Conservation (phyloP, 1,140 invertebrate species). For the Dinoponera quadriceps region DNA sequence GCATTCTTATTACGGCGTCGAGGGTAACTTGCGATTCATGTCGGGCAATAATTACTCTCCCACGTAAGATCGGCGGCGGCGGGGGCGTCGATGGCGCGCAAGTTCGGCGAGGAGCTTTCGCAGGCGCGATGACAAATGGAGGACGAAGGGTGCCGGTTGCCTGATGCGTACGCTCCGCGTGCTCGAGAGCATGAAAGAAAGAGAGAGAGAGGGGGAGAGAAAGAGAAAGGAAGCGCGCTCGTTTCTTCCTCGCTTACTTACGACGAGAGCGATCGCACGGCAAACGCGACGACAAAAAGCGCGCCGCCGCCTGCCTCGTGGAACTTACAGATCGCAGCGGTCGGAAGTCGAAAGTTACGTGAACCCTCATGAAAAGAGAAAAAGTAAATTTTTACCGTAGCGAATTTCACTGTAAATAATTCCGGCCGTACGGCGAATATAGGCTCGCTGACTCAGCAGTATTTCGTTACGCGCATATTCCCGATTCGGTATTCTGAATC, state of each 20-base stretch:
- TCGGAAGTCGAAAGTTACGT: conserved; percentile 8
- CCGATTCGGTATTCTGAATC: no score
- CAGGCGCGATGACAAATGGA: conserved; percentile 73
- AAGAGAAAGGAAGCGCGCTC: conserved; percentile 1
- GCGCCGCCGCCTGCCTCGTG: neutral
- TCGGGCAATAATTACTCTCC: conserved; percentile 70
- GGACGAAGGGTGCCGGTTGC: conserved; percentile 65
- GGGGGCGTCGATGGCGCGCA: conserved; percentile 38
- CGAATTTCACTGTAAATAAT: no score
- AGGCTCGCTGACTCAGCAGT: no score
- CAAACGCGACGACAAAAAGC: conserved; percentile 11
- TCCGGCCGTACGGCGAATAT: no score
- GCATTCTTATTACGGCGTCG: conserved; percentile 44
- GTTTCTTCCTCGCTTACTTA: conserved; percentile 41
- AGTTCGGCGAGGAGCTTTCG: conserved; percentile 54
- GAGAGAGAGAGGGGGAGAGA: no score
- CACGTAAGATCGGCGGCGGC: conserved; percentile 56
- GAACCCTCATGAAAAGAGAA: neutral
- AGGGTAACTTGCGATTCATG: conserved; percentile 50
- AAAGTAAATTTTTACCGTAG: no score
- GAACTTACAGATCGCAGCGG: conserved; percentile 30
- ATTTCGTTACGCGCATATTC: no score
- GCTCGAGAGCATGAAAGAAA: neutral
- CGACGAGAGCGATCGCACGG: neutral
- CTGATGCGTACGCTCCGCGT: conserved; percentile 15